Base-by-base conservation (phyloP, 2,888 invertebrate species). In the Synanthedon myopaeformis region DNA sequence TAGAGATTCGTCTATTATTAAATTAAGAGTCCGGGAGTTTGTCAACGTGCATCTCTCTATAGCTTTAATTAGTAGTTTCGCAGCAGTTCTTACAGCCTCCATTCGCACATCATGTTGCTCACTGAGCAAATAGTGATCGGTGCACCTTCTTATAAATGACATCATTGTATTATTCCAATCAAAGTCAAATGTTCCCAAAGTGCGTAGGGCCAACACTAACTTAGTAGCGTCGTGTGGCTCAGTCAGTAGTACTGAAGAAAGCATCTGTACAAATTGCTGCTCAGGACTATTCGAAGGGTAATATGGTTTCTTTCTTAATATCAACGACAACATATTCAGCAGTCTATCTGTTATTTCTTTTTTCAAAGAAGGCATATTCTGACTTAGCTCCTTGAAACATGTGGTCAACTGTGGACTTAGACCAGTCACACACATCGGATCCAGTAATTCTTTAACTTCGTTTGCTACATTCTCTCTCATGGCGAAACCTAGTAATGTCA, bases 51-150 rank as follows among this genome's bases (percentile, higher is more conserved):
- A 87, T 58, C 89, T 86, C 67, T 92, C 92, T 19, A 98, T 91
- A 0, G 97, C 94, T 57, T 97, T 92, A 55, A 94, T 91, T 10
- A 99, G 86, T 41, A 99, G 88, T 55, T 94, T 92, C 42, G 96
- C 95, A 64, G 97, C 96, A 0, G 98, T 98, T 70, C 94, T 92
- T 0, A 99, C 98, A 2, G 98, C 95, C 83, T 99, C 98, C 60
- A 98, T 82, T 4, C 88, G 72, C 42, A 99, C 94, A 72, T 97
- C 96, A 59, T 95, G 94, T 64, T 96, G 94, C 65, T 98, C 98
- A 68, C 95, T 95, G 4, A 92, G 92, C 51, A 99, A 87, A 72
- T 96, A 98, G 74, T 94, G 91, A 70, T 98, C 96, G 0, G 97
- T 96, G 79, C 97, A 97, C 62, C 97, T 92, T 61, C 94, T 91